Conservation (phyloP, 2,113 vertebrate species). For the Mirounga angustirostris region DNA sequence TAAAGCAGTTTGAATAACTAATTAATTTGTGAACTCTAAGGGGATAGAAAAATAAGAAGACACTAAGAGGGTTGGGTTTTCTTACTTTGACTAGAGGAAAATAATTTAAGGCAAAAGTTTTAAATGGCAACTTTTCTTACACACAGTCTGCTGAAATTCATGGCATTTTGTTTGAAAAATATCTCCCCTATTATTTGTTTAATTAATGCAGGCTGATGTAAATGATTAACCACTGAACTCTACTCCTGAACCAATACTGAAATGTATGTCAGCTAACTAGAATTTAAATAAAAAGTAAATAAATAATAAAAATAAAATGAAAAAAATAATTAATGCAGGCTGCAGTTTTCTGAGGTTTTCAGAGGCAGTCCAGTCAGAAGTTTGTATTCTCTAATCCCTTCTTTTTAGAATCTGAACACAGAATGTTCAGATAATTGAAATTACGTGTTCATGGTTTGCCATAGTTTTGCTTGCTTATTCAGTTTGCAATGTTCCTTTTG, state of each 20-base stretch:
- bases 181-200: background rate
- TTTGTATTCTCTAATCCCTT: background rate
- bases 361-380: background rate
- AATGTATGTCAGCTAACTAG: background rate
- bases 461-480: background rate
- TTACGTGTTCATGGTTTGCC: fast-evolving
- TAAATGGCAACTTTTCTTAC: background rate
- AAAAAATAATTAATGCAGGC: background rate
- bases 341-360: background rate
- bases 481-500: slow-evolving; percentile 3
- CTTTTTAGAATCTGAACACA: background rate
- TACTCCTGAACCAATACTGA: background rate
- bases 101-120: background rate
- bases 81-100: background rate
- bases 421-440: background rate
- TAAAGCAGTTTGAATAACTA: background rate
- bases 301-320: background rate
- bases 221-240: background rate
- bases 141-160: background rate
- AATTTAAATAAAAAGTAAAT: background rate
- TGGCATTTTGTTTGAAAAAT: background rate
- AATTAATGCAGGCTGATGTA: background rate
- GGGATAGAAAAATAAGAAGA: background rate
- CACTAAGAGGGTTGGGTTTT: background rate
- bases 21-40: background rate